These are phyloP conservation scores for Ceramica pisi DNA, from an alignment of 2,888 invertebrate species.

Conservation along the genomic window DNA sequence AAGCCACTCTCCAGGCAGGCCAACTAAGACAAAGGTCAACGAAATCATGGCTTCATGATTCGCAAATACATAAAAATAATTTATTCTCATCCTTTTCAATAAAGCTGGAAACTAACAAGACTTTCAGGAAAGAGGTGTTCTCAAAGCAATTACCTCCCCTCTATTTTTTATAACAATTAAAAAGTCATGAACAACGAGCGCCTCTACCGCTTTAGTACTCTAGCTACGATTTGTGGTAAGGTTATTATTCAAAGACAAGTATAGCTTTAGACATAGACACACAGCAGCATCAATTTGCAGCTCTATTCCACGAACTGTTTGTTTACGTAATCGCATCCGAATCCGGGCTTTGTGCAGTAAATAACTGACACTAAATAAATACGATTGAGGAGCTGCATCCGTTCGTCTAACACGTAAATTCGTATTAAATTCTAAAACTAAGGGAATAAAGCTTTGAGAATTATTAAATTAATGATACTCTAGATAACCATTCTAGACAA, in stretches of 20 bases:
- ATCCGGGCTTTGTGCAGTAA: slow-evolving; percentile 44
- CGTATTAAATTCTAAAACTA: slow-evolving; percentile 13
- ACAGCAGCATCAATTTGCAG: slow-evolving; percentile 31
- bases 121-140: not conserved
- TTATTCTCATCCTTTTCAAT: not conserved
- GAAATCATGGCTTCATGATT: no score
- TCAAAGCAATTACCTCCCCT: not conserved
- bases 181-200: not conserved
- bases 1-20: no score
- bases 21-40: not conserved
- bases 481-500: not conserved
- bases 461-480: not conserved
- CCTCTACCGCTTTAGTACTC: not conserved
- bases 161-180: not conserved
- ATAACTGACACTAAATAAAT: slow-evolving; percentile 53
- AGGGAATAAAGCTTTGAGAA: not conserved
- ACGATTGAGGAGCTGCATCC: slow-evolving; percentile 41
- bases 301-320: slow-evolving; percentile 48
- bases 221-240: slow-evolving; percentile 5
- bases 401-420: not conserved
- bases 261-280: not conserved
- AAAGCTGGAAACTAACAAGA: not conserved
- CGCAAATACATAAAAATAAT: no score
- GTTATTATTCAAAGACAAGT: not conserved
- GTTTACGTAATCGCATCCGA: slow-evolving; percentile 55